These are phyloP conservation scores for Nothocercus nigrocapillus DNA, from an alignment of 2,113 vertebrate genomes.

Conservation along the genomic window DNA sequence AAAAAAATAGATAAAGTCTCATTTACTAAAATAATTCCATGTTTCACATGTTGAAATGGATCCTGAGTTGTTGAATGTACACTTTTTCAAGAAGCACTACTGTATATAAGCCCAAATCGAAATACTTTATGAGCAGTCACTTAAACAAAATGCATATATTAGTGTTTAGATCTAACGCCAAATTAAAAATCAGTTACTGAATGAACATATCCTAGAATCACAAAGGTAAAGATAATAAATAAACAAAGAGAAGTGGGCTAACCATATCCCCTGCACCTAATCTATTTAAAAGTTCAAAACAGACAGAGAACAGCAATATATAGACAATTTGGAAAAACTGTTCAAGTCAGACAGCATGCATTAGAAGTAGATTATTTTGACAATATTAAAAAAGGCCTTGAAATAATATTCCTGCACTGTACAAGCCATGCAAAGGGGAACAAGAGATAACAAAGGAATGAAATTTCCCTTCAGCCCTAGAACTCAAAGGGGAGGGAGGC, in stretches of 20 bases:
- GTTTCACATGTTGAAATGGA: not conserved
- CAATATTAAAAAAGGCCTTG: not conserved
- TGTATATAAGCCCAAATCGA: not conserved
- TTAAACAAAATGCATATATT: not conserved
- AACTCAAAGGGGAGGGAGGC: not conserved
- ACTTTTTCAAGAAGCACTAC: not conserved
- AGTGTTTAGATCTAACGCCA: not conserved
- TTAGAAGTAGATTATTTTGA: not conserved
- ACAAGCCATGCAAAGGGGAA: not conserved
- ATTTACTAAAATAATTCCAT: not conserved
- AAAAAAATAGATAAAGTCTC: not conserved
- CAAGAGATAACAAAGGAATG: not conserved
- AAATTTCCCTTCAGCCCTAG: not conserved
- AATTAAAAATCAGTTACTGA: not conserved
- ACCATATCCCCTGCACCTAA: too few species aligned
- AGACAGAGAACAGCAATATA: not conserved
- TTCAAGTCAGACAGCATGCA: not conserved
- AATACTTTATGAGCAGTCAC: not conserved
- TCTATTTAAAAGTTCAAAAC: not conserved
- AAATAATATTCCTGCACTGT: not conserved
- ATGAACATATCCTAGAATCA: not conserved
- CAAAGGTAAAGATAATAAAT: not conserved
- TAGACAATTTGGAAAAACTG: not conserved
- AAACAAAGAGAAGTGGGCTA: not conserved
- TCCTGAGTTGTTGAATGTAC: not conserved